Conservation (phyloP, 2,113 vertebrate species). For the Lepus americanus region DNA sequence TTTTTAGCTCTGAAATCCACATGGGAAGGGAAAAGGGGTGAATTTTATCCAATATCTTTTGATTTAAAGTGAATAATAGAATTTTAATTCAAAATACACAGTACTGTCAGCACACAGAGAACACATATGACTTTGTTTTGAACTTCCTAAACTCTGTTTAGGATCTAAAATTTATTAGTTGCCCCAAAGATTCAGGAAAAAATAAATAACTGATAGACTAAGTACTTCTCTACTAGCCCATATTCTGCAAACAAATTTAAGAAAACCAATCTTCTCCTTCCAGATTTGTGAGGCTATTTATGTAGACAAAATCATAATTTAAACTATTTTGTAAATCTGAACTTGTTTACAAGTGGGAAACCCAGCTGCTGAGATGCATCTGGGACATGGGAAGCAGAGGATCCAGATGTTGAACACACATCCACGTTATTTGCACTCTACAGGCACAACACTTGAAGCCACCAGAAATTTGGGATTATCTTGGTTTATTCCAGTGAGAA, state of each 20-base stretch:
- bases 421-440: neutral
- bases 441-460: neutral
- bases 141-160: neutral
- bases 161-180: slow-evolving; percentile 46
- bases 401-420: neutral
- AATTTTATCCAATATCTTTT: neutral
- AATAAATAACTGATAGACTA: neutral
- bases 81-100: slow-evolving; percentile 43
- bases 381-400: neutral
- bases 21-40: neutral
- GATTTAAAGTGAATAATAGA: slow-evolving; percentile 40
- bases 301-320: slow-evolving; percentile 59
- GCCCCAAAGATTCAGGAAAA: slow-evolving; percentile 27
- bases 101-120: neutral
- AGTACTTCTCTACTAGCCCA: neutral
- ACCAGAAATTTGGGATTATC: neutral
- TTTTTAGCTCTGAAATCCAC: slow-evolving; percentile 37
- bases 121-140: neutral
- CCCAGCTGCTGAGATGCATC: slow-evolving; percentile 62
- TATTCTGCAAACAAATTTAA: slow-evolving; percentile 8
- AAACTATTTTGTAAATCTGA: slow-evolving; percentile 42
- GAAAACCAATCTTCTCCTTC: slow-evolving; percentile 6
- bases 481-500: neutral
- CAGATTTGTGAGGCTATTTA: neutral
- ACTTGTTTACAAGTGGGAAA: slow-evolving; percentile 50